These are phyloP conservation scores for Phenacoccus solenopsis DNA, from an alignment of 1,140 invertebrate genomes.

Conservation along the genomic window DNA sequence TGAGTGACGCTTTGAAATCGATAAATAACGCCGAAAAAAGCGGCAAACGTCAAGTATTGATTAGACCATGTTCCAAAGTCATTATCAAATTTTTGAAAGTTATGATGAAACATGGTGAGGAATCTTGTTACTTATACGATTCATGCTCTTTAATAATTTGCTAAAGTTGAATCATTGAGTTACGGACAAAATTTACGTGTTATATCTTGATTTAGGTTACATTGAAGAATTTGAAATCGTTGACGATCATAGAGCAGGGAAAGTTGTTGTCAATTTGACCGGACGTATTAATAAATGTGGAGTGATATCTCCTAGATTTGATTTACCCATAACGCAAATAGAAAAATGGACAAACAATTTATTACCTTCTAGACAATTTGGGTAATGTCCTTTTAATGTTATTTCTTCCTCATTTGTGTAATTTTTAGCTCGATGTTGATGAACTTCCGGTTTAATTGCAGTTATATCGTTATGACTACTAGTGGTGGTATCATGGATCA, in stretches of 20 bases:
- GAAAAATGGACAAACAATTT: conserved; percentile 98
- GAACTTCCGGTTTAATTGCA: conserved; percentile 36
- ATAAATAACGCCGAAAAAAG: conserved; percentile 99
- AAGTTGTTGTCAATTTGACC: conserved; percentile 97
- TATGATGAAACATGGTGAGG: conserved; percentile 99
- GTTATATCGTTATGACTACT: conserved; percentile 94
- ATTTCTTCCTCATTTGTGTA: conserved; percentile 18
- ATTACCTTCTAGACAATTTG: conserved; percentile 97
- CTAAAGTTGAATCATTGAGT: too few species aligned
- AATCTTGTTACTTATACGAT: too few species aligned
- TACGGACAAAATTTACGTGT: too few species aligned
- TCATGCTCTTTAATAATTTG: too few species aligned
- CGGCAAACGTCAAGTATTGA: conserved; percentile 94
- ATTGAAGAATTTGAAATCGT: conserved; percentile 99
- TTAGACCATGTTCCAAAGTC: conserved; percentile 97
- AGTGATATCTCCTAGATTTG: conserved; percentile 87
- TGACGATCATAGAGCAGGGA: conserved; percentile 96
- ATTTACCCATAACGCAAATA: conserved; percentile 89
- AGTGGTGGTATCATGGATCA: conserved; percentile 99
- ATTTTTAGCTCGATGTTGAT: too few species aligned
- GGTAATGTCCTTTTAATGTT: conserved; percentile 47
- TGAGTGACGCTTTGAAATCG: conserved; percentile 95
- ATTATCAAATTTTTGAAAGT: conserved; percentile 97
- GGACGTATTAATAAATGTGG: conserved; percentile 96
- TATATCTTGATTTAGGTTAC: conserved; percentile 53